Evolutionary conservation across 2,113 vertebrate genomes (phyloP).

Genomic region (Taxidea taxus): DNA sequence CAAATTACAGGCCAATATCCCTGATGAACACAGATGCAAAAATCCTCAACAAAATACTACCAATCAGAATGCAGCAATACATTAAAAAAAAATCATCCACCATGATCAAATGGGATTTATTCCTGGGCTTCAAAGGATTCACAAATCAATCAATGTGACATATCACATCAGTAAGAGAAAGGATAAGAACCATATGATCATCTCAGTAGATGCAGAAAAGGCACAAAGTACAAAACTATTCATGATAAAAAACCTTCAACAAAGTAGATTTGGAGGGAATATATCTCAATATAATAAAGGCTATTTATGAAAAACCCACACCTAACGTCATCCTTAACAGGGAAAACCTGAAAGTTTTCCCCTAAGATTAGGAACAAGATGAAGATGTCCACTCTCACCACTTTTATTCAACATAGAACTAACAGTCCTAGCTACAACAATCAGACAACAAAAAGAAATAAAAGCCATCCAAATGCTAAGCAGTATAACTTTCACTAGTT

Average conservation of each 20-base stretch:
- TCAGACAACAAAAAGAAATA: neutral
- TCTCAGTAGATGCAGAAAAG: neutral
- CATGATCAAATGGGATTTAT: neutral
- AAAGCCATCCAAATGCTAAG: neutral
- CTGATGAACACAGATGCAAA: neutral
- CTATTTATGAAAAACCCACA: neutral
- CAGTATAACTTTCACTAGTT: neutral
- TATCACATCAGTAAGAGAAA: neutral
- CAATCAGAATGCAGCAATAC: neutral
- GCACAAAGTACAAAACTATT: neutral
- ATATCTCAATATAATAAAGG: neutral
- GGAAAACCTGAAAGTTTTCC: neutral
- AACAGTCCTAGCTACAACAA: neutral
- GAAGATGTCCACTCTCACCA: neutral
- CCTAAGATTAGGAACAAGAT: neutral
- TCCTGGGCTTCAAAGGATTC: neutral
- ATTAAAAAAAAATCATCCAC: neutral
- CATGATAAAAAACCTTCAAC: neutral
- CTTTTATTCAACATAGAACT: neutral
- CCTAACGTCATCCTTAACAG: neutral
- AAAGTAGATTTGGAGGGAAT: neutral
- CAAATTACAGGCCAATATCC: neutral
- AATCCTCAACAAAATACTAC: neutral
- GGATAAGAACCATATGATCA: neutral
- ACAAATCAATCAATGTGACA: neutral